Evolutionary conservation across 2,113 vertebrate species (phyloP).

Genomic region (Laticauda laticaudata): DNA sequence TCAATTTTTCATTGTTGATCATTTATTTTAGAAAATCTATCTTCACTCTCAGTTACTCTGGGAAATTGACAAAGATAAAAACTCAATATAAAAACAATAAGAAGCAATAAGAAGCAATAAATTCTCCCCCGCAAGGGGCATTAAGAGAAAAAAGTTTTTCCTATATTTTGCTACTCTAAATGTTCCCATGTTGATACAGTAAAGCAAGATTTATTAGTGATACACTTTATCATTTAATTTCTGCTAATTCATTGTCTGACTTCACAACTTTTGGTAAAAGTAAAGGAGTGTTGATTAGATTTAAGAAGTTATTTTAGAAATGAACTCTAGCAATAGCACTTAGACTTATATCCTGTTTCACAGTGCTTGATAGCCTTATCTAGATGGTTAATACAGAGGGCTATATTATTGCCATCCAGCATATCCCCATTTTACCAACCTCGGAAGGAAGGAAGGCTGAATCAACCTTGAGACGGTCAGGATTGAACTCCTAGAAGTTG

Average conservation of each 20-base stretch:
- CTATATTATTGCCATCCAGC: background rate
- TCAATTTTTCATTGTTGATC: background rate
- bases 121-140: background rate
- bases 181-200: background rate
- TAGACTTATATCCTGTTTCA: background rate
- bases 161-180: background rate
- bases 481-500: background rate
- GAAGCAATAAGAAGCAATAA: background rate
- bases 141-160: background rate
- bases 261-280: background rate
- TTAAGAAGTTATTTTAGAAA: background rate
- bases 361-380: background rate
- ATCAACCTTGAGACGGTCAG: background rate
- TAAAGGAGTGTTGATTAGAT: background rate
- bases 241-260: background rate
- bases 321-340: background rate
- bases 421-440: background rate
- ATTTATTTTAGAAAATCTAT: too few species aligned
- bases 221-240: background rate
- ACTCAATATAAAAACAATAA: background rate
- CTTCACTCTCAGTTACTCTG: background rate
- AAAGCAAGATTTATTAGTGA: background rate
- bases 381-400: background rate
- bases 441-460: background rate
- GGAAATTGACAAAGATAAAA: background rate